Base-by-base conservation (phyloP, 2,888 invertebrate genomes). In the Xylota sylvarum region DNA sequence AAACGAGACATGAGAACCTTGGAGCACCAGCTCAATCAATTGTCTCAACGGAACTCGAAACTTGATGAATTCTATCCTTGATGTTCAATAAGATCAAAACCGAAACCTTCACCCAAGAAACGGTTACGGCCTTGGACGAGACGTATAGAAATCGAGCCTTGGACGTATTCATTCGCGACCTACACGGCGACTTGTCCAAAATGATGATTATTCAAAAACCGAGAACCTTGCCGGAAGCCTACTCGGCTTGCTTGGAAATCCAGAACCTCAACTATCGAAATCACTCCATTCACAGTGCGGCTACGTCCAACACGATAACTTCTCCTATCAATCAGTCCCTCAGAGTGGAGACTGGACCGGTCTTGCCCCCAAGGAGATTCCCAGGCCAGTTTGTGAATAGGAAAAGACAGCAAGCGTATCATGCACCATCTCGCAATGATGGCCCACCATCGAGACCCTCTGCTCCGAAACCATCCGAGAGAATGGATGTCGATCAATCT, bases 1-100 rank as follows among this genome's bases (percentile, higher is more conserved):
- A 89, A 88, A 35, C 60, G 85, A 30, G 88, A 88, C 58, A 46
- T 88, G 2, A 69, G 80, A n/a, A 88, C 88, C 0, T 19, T 88
- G 7, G 70, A 88, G 50, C 79, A 88, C 35, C 82, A 89, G 48
- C 43, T 88, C 1, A 74, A 58, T 43, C 69, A 78, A 17, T 35
- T 88, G 5, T 52, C 73, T 0, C 88, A 86, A 46, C 55, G 69
- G n/a, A 81, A 70, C 14, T 19, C 17, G 64, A 72, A 40, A 9
- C 1, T 77, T 2, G 65, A 88, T 17, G 70, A 83, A 65, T 88
- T 88, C 40, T 88, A 23, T 23, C 23, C 3, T 3, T 23, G 3
- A 23, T 23, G 1, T 23, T 23, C 1, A 23, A 23, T 23, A 23
- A 23, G 23, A 23, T 23, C 35, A 35, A 35, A 9, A 10, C 40